Base-by-base conservation (phyloP, 1,140 invertebrate species). In the Doryteuthis pealeii region DNA sequence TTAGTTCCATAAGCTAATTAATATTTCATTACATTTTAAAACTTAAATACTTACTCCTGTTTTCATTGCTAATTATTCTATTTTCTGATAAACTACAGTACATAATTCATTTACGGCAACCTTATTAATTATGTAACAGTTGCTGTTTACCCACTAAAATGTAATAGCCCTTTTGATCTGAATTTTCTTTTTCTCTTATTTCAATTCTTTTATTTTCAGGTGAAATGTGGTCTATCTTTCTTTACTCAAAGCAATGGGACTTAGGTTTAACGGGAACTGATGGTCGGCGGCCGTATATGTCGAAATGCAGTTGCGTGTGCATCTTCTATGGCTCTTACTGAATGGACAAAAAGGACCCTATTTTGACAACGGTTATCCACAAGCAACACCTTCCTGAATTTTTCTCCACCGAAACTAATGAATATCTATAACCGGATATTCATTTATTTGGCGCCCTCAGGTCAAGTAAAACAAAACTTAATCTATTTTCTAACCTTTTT, bases 161-260 rank as follows among this genome's bases (percentile, higher is more conserved):
- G n/a, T n/a, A n/a, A n/a, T n/a, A n/a, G n/a, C n/a, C n/a, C n/a
- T n/a, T n/a, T n/a, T n/a, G n/a, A n/a, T n/a, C 35, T 40, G 4
- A n/a, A 40, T 40, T 40, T 40, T 40, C 10, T 40, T 40, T 40
- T 40, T 40, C 35, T 40, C 10, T 40, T 40, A n/a, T n/a, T n/a
- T 40, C 4, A 5, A 40, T 40, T 40, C 10, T 40, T 33, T n/a
- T 70, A 18, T 30, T 81, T 89, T 35, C 86, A 94, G 93, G 93
- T 96, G 0, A 95, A 90, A 92, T 92, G 90, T 89, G 72, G 95
- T 98, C 0, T 97, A 97, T 88, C 91, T 92, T 74, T 92, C 96
- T 85, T 98, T 97, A 84, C 89, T 96, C 76, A 92, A 91, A 84
- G 94, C 94, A 22, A 93, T 96, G 73, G 95, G 96, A 49, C 84